A percentile compares a stretch with the other conserved stretches of the same genome.
These are phyloP conservation scores for Catalaphyllia jardinei DNA, from an alignment of 64 coral and sea anemone species.

Conservation along the genomic window DNA sequence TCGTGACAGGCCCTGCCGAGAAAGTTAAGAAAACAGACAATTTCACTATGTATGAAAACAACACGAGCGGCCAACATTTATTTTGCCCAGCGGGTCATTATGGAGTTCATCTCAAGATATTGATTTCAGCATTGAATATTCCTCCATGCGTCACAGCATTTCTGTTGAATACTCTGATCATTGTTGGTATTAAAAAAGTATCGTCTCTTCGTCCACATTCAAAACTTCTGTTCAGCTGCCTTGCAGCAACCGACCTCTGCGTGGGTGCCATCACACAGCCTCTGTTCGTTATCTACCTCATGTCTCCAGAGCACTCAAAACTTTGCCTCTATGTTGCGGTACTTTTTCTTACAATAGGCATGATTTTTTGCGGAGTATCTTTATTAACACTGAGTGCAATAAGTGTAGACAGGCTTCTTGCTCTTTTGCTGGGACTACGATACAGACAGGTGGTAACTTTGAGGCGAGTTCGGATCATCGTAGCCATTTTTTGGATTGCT, in stretches of 20 bases:
- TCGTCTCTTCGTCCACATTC: background rate
- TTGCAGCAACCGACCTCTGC: background rate
- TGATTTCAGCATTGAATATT: background rate
- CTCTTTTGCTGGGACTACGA: slow-evolving; percentile 23
- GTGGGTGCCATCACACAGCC: background rate
- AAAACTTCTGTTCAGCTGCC: background rate
- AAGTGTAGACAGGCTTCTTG: slow-evolving; percentile 36
- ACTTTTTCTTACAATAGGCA: background rate
- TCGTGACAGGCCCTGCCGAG: too few species aligned
- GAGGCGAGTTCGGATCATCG: background rate
- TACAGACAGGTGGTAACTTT: slow-evolving; percentile 22
- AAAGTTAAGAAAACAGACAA: too few species aligned
- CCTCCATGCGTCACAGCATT: background rate
- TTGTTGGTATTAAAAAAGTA: background rate
- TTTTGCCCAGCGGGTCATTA: background rate
- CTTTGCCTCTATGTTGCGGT: background rate
- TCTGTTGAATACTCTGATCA: background rate
- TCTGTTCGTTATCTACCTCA: background rate
- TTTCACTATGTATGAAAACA: too few species aligned
- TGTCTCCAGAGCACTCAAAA: background rate
- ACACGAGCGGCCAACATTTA: background rate
- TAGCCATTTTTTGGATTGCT: slow-evolving; percentile 16
- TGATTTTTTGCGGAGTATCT: slow-evolving; percentile 22
- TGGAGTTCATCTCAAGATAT: background rate
- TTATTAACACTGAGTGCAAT: slow-evolving; percentile 28